Conservation (phyloP, 2,888 invertebrate species). For the Entomobrya multifasciata region DNA sequence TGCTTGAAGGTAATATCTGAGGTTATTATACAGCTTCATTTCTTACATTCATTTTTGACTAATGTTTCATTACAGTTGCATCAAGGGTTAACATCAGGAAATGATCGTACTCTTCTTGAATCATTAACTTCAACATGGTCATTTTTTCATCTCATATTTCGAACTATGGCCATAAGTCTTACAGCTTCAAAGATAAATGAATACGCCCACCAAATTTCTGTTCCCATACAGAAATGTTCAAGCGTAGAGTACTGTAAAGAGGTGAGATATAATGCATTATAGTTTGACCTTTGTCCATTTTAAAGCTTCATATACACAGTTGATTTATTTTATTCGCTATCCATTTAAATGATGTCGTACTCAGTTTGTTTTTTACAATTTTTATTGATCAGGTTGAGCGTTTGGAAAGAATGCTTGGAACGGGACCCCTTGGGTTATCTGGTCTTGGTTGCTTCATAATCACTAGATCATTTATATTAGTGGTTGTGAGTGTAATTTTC, state of each 20-base stretch:
- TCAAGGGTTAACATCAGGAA: slow-evolving; percentile 72
- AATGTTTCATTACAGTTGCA: slow-evolving; percentile 66
- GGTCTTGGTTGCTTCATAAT: slow-evolving; percentile 76
- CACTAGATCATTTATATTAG: slow-evolving; percentile 74
- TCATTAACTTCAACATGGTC: slow-evolving; percentile 57
- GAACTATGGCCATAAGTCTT: slow-evolving; percentile 70
- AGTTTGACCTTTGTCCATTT: too few species aligned
- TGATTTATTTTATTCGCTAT: too few species aligned
- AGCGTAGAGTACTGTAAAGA: slow-evolving; percentile 73
- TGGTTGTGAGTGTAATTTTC: slow-evolving; percentile 76
- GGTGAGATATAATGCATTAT: slow-evolving; percentile 47
- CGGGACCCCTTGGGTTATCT: slow-evolving; percentile 70
- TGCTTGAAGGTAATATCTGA: slow-evolving; percentile 69
- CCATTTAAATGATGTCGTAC: too few species aligned
- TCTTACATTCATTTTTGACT: neutral
- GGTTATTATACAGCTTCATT: neutral
- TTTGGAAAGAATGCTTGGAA: slow-evolving; percentile 74
- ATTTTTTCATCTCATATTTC: slow-evolving; percentile 64
- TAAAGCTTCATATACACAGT: too few species aligned
- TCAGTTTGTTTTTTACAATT: too few species aligned
- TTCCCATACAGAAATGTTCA: slow-evolving; percentile 74
- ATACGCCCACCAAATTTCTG: slow-evolving; percentile 74
- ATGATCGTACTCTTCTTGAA: slow-evolving; percentile 39
- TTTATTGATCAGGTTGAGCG: slow-evolving; percentile 78
- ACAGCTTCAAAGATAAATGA: slow-evolving; percentile 74